These are phyloP conservation scores for Asbolus verrucosus DNA, from an alignment of 1,140 invertebrate genomes.

Conservation along the genomic window DNA sequence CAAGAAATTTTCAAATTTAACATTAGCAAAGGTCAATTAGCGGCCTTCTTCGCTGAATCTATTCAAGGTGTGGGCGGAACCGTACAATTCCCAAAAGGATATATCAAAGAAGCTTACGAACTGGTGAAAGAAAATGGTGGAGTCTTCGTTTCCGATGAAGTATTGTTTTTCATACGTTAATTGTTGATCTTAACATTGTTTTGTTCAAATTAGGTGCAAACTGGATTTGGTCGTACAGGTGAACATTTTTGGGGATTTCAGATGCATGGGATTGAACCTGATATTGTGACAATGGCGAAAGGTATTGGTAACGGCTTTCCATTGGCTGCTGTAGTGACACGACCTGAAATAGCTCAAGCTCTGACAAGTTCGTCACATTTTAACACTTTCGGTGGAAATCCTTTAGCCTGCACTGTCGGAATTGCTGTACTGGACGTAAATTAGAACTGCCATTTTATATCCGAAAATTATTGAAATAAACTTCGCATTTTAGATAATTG, in stretches of 20 bases:
- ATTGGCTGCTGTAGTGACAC: conserved; percentile 93
- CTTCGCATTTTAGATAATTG: conserved; percentile 79
- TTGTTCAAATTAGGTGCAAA: conserved; percentile 80
- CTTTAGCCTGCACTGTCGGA: conserved; percentile 88
- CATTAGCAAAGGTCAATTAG: conserved; percentile 71
- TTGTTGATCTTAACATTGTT: not conserved
- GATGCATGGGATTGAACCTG: conserved; percentile 85
- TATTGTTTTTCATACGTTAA: too few relatives aligned
- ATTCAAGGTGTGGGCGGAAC: conserved; percentile 94
- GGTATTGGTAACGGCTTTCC: conserved; percentile 96
- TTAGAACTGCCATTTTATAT: too few relatives aligned
- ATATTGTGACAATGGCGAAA: conserved; percentile 93
- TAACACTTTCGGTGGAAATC: conserved; percentile 97
- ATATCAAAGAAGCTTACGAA: conserved; percentile 85
- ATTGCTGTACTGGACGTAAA: conserved; percentile 89
- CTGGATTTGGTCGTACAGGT: conserved; percentile 95
- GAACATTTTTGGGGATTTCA: conserved; percentile 97
- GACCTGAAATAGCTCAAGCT: conserved; percentile 81
- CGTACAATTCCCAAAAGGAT: conserved; percentile 92
- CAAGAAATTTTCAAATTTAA: conserved; percentile 79
- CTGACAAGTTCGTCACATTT: conserved; percentile 87
- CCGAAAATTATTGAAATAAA: too few relatives aligned
- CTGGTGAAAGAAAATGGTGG: conserved; percentile 84
- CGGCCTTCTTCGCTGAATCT: conserved; percentile 93
- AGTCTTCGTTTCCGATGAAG: conserved; percentile 92